Conservation (phyloP, 2,797 vertebrate species). For the Dendrocincla tyrannina region DNA sequence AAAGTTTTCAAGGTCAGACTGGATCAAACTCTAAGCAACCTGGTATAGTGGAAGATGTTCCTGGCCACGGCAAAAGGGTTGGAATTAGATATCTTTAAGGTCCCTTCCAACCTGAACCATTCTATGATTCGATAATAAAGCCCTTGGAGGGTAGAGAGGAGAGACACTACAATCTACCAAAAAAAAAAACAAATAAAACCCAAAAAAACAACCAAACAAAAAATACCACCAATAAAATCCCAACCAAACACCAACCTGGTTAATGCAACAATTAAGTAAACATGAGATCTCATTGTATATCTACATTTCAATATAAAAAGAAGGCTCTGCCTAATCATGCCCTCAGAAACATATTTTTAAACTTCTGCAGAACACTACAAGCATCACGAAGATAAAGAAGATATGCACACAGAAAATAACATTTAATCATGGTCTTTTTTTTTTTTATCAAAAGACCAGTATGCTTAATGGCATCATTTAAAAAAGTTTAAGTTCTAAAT, state of each 20-base stretch:
- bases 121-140: not conserved
- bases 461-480: not conserved
- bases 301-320: not conserved
- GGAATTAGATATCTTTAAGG: not conserved
- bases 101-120: not conserved
- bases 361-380: not conserved
- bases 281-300: not conserved
- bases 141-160: not conserved
- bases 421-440: not conserved
- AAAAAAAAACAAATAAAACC: not conserved
- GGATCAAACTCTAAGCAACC: not conserved
- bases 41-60: not conserved
- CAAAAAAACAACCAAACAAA: not conserved
- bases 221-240: too few species aligned
- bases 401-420: not conserved
- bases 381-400: not conserved
- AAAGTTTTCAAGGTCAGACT: not conserved
- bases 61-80: fast-evolving
- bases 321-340: not conserved
- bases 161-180: not conserved
- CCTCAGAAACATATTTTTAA: not conserved
- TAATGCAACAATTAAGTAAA: not conserved
- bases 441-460: not conserved
- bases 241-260: not conserved
- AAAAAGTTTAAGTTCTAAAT: constrained; percentile 17